Evolutionary conservation across 2,797 vertebrate genomes (phyloP).

Genomic region (Anguilla obscura): DNA sequence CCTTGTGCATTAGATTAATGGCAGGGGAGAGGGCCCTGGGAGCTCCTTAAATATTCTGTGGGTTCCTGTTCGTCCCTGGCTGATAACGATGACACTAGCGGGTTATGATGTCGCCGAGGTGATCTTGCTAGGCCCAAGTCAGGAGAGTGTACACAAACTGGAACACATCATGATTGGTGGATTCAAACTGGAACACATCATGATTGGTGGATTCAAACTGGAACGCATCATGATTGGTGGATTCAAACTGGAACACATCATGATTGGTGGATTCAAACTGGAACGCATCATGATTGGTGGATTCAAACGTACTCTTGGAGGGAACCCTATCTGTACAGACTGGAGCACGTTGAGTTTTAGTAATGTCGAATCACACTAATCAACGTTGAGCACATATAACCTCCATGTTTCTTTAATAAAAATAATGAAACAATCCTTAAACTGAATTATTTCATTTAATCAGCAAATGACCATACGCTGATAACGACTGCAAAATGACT

Average conservation of each 20-base stretch:
- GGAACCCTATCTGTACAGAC: neutral
- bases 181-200: neutral
- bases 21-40: neutral
- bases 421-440: too few species aligned
- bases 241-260: neutral
- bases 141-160: neutral
- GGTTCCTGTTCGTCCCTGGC: neutral
- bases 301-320: neutral
- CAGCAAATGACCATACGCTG: too few species aligned
- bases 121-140: neutral
- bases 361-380: neutral
- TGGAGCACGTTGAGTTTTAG: neutral
- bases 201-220: neutral
- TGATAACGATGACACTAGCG: neutral
- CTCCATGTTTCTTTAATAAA: slow-evolving; percentile 15
- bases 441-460: too few species aligned
- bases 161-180: neutral
- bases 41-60: neutral
- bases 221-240: neutral
- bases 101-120: neutral
- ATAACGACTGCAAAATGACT: too few species aligned
- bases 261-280: neutral
- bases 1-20: neutral
- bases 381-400: neutral
- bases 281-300: neutral